A percentile compares a stretch with the other conserved stretches of the same genome.
phyloP scores from a whole-genome alignment of 1,140 invertebrate genomes.

The Calephelis virginiensis region DNA sequence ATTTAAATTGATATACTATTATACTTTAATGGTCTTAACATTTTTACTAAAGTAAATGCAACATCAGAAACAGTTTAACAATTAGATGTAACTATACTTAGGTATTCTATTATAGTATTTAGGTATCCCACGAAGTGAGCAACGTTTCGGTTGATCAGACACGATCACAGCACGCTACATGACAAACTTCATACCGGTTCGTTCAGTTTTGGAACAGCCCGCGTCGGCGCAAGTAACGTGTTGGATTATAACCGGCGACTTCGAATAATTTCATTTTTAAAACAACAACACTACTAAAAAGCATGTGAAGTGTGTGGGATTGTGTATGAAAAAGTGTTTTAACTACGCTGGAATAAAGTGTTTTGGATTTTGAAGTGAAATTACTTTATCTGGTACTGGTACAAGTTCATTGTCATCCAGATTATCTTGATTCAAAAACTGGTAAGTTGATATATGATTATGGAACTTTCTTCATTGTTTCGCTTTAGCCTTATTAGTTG shows the following conservation, averaged over 20 bases:
- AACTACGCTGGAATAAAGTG: constrained; percentile 29
- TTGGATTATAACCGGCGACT: constrained; percentile 38
- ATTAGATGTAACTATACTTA: too few species aligned
- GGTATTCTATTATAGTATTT: background rate
- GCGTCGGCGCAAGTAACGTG: constrained; percentile 55
- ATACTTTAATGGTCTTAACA: too few species aligned
- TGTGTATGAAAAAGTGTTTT: constrained; percentile 15
- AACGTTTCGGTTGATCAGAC: constrained; percentile 37
- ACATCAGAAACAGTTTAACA: too few species aligned
- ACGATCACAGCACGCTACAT: constrained; percentile 43
- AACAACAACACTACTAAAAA: constrained; percentile 29
- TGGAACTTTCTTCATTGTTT: constrained; percentile 51
- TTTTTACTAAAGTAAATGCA: too few species aligned
- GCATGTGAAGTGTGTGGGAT: constrained; percentile 17
- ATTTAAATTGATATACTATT: too few species aligned
- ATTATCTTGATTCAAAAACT: constrained; percentile 56
- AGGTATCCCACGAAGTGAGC: constrained; percentile 42
- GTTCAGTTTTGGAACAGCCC: constrained; percentile 65
- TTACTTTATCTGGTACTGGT: constrained; percentile 46
- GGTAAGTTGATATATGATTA: constrained; percentile 54
- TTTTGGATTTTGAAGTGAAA: constrained; percentile 44
- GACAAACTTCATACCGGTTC: constrained; percentile 61
- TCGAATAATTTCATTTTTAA: constrained; percentile 46
- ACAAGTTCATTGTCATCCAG: constrained; percentile 61
- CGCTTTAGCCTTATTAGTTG: constrained; percentile 16